Evolutionary conservation across 2,113 vertebrate genomes (phyloP).

Genomic region (Heteronetta atricapilla): DNA sequence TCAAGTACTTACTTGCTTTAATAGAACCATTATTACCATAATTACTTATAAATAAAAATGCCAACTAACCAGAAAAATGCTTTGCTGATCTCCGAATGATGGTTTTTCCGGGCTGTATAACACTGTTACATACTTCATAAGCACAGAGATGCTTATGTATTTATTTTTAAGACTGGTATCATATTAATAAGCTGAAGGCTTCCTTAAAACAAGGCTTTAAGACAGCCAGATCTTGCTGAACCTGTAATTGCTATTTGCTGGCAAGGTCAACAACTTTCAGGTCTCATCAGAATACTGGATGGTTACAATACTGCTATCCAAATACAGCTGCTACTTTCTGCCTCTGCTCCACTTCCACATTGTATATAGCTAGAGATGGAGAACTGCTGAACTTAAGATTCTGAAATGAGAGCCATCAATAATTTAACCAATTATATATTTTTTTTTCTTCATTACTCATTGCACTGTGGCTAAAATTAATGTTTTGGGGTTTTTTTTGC

Average conservation of each 20-base stretch:
- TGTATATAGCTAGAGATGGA: background rate
- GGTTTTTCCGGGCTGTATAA: background rate
- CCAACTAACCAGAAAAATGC: background rate
- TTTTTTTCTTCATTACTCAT: constrained; percentile 45
- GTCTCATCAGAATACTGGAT: background rate
- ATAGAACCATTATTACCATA: background rate
- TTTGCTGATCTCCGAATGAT: background rate
- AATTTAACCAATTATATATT: background rate
- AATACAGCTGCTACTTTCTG: background rate
- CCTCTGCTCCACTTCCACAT: background rate
- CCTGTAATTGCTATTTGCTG: constrained; percentile 21
- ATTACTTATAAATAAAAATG: background rate
- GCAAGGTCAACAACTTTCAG: background rate
- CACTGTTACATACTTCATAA: background rate
- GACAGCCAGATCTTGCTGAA: background rate
- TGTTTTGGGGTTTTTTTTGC: background rate
- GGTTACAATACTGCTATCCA: background rate
- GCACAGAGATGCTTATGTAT: background rate
- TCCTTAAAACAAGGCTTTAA: background rate
- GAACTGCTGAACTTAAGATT: constrained; percentile 37
- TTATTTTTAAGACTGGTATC: background rate
- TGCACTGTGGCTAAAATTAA: background rate
- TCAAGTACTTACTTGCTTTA: background rate
- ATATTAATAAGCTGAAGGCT: background rate
- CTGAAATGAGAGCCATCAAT: constrained; percentile 1